Conservation (phyloP, 1,140 invertebrate genomes). For the Glomeris maerens region DNA sequence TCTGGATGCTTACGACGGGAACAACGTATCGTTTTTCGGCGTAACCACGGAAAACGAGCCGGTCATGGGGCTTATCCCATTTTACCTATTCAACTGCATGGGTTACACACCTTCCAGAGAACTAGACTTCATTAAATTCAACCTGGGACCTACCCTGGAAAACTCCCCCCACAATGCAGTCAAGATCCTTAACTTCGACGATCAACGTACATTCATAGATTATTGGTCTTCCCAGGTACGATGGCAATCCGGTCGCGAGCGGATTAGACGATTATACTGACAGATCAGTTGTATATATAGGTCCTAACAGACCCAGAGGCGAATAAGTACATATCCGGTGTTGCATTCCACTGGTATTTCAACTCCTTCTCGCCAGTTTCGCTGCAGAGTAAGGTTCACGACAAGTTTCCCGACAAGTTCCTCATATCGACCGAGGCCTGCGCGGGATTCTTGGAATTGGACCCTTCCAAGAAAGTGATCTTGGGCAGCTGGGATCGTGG, state of each 20-base stretch:
- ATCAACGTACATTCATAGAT: slow-evolving; percentile 36
- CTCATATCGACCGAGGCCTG: slow-evolving; percentile 36
- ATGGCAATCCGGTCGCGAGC: too few species aligned
- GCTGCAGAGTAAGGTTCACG: slow-evolving; percentile 22
- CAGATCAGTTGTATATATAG: slow-evolving; percentile 13
- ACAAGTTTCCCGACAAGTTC: slow-evolving; percentile 31
- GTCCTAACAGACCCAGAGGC: slow-evolving; percentile 19
- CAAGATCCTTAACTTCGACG: slow-evolving; percentile 52
- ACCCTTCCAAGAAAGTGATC: slow-evolving; percentile 32
- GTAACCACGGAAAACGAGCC: slow-evolving; percentile 49
- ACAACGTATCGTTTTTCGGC: slow-evolving; percentile 43
- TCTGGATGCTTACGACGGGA: slow-evolving; percentile 39
- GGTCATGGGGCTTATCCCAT: slow-evolving; percentile 15
- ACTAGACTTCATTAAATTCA: slow-evolving; percentile 45
- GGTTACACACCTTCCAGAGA: slow-evolving; percentile 49
- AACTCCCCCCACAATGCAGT: slow-evolving; percentile 40
- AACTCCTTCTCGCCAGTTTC: slow-evolving; percentile 20
- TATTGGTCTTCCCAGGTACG: too few species aligned
- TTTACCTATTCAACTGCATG: slow-evolving; percentile 48
- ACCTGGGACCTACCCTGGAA: slow-evolving; percentile 51
- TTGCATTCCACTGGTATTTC: slow-evolving; percentile 35
- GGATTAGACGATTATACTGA: too few species aligned
- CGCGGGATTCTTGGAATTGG: slow-evolving; percentile 27
- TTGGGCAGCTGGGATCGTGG: slow-evolving; percentile 62
- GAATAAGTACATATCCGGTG: slow-evolving; percentile 24